Conservation (phyloP, 2,888 invertebrate genomes). For the Hydriomena furcata region DNA sequence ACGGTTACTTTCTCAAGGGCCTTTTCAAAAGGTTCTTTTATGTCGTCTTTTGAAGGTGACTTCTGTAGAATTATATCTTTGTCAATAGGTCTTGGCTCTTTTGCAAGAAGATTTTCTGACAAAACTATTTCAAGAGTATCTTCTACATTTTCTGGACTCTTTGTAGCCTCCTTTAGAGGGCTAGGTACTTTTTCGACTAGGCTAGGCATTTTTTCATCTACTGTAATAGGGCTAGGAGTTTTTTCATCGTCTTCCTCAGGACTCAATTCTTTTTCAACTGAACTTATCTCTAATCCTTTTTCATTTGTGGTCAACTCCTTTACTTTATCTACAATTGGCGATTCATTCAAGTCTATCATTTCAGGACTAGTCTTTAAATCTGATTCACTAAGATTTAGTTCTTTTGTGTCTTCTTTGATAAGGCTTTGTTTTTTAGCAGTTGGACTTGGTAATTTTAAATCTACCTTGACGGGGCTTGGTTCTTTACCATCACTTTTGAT, state of each 20-base stretch:
- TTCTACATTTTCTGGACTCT: neutral
- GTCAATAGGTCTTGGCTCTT: slow-evolving; percentile 19
- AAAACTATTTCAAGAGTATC: neutral
- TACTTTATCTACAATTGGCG: neutral
- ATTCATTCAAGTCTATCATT: neutral
- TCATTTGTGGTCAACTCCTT: neutral
- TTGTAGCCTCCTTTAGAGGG: neutral
- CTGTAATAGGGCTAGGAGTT: slow-evolving; percentile 19
- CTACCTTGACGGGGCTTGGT: neutral
- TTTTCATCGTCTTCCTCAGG: slow-evolving; percentile 27
- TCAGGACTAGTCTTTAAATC: neutral
- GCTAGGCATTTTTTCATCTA: slow-evolving; percentile 22
- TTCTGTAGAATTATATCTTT: no score
- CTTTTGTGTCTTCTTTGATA: neutral
- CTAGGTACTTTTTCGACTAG: slow-evolving; percentile 16
- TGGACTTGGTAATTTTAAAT: neutral
- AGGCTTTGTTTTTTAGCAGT: neutral
- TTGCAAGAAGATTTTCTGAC: slow-evolving; percentile 19
- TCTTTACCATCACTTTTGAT: neutral
- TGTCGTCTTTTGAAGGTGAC: no score
- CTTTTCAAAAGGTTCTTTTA: neutral
- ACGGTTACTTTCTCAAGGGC: neutral
- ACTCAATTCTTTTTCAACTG: slow-evolving; percentile 13
- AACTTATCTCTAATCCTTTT: neutral
- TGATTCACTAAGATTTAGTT: neutral